Conservation (phyloP, 2,888 invertebrate species). For the Helicoverpa assulta region DNA sequence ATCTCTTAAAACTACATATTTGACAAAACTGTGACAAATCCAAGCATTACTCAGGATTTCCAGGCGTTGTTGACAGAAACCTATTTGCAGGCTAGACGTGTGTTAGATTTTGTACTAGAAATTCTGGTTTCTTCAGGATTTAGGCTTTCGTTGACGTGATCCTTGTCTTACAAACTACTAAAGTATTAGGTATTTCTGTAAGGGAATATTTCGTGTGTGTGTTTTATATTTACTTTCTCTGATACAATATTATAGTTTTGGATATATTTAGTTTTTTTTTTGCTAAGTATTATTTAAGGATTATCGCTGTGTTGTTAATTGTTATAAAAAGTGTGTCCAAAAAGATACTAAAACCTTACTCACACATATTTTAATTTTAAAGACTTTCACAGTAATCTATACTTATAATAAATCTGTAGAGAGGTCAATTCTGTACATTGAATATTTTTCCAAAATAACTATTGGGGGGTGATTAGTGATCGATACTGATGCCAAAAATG, state of each 20-base stretch:
- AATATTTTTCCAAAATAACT: too few species aligned
- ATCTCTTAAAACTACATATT: conserved; percentile 33
- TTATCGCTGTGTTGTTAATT: too few species aligned
- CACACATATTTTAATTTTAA: too few species aligned
- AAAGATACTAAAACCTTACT: too few species aligned
- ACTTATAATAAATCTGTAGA: too few species aligned
- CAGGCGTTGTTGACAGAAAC: conserved; percentile 47
- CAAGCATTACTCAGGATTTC: conserved; percentile 62
- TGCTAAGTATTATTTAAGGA: too few species aligned
- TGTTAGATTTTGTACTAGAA: conserved; percentile 39
- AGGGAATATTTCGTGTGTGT: conserved; percentile 7
- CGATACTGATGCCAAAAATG: too few species aligned
- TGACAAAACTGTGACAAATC: conserved; percentile 55
- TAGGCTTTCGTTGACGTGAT: conserved; percentile 31
- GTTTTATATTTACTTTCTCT: conserved; percentile 9
- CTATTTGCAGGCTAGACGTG: conserved; percentile 47
- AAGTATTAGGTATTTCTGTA: conserved; percentile 20
- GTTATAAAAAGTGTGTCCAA: too few species aligned
- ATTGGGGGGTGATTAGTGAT: too few species aligned
- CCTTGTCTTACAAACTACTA: conserved; percentile 33
- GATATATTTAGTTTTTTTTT: too few species aligned
- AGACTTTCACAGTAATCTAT: too few species aligned
- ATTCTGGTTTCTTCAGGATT: conserved; percentile 34
- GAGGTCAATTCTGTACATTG: too few species aligned
- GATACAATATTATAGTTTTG: neutral